Evolutionary conservation across 2,113 vertebrate species (phyloP), one percentile per base, ranked within the genome.

Genomic region (Mugil cephalus): DNA sequence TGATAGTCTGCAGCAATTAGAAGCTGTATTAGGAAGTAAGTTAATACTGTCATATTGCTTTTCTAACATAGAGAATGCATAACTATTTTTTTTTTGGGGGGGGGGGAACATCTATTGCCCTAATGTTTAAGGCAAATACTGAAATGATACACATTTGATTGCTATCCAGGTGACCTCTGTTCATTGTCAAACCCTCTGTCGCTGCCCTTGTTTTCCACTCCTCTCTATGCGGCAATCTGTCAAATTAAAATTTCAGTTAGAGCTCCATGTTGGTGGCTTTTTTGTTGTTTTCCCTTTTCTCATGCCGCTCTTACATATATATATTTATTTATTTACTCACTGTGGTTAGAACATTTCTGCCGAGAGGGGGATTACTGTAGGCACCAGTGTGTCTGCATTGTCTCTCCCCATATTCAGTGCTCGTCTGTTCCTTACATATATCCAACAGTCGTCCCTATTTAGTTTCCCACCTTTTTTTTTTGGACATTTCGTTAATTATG

Each of bases 1-100:
- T 52, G 71, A 70, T 82, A 80, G 65, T 84, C 77, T 42, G 30
- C 46, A 72, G 62, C 58, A 83, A 80, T 90, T 82, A 83, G 64
- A 15, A 36, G 52, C 30, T 73, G 15, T 34, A 58, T 43, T 62
- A 51, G 42, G 30, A 56, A 75, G 62, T 55, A 46, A 60, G 18
- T 58, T 69, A 53, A 71, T 83, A 62, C 18, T 53, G 8, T 45
- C 3, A 35, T 42, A 17, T 55, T 38, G 2, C 12, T 13, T 10
- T 19, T 65, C 8, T 47, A 40, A 43, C 6, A 38, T 19, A 1
- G 10, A 30, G 17, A 14, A 81, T 30, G 10, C 56, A 50, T 38
- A 30, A 15, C 2, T 9, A 3, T 45, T 38, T 19, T 19, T 17
- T 51, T 30, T 30, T 30, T 30, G 24, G n/a, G n/a, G n/a, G n/a